phyloP scores from a whole-genome alignment of 2,113 vertebrate species.

The Pelvicachromis taeniatus region DNA sequence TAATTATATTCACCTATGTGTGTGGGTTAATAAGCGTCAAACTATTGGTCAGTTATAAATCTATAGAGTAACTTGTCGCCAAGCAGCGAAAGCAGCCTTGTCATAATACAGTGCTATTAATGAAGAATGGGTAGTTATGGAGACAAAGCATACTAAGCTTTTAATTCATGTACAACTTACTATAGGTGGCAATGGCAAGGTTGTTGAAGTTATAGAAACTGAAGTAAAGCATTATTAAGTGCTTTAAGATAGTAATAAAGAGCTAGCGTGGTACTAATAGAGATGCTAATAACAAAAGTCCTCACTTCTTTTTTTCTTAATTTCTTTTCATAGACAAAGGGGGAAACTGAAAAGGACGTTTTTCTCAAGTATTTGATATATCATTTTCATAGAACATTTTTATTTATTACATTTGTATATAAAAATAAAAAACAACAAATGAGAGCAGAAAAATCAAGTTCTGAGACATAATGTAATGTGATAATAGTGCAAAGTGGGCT shows the following conservation, averaged over 20 bases:
- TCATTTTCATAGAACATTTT: background rate
- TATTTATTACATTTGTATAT: background rate
- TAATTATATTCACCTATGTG: background rate
- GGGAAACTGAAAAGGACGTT: background rate
- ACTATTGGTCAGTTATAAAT: background rate
- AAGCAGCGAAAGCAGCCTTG: background rate
- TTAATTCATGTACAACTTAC: background rate
- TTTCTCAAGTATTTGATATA: background rate
- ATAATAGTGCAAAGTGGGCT: background rate
- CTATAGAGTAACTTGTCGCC: background rate
- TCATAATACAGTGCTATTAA: background rate
- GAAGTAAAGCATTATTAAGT: background rate
- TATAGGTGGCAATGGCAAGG: background rate
- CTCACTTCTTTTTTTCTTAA: background rate
- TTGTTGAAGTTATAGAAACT: background rate
- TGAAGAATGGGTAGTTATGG: background rate
- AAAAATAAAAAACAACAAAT: background rate
- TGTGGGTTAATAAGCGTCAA: background rate
- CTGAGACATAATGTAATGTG: background rate
- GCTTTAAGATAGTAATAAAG: background rate
- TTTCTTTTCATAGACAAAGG: background rate
- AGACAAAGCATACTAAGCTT: background rate
- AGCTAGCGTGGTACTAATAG: background rate
- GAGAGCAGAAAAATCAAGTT: background rate
- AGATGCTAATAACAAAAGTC: background rate